Percentiles rank a stretch among this genome's conserved stretches.
Evolutionary conservation across 2,113 vertebrate species (phyloP).

Genomic region (Pseudorectes ferrugineus): DNA sequence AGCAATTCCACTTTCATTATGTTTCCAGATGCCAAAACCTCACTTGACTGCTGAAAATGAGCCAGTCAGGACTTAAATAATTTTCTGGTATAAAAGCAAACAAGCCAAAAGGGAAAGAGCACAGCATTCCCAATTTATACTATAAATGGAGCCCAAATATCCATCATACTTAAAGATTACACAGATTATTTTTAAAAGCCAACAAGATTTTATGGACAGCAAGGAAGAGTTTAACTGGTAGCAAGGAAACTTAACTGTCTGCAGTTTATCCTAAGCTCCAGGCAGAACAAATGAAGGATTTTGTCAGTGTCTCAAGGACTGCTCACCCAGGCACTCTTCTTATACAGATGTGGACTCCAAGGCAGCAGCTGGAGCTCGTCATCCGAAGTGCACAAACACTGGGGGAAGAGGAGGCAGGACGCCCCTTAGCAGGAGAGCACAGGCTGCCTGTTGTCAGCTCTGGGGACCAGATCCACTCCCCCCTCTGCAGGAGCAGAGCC

Average conservation of each 20-base stretch:
- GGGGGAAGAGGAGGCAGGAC: background rate
- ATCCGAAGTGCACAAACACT: background rate
- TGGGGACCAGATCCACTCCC: background rate
- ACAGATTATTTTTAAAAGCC: background rate
- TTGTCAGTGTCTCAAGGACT: background rate
- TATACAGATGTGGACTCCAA: background rate
- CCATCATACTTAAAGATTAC: background rate
- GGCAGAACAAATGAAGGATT: background rate
- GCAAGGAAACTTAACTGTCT: background rate
- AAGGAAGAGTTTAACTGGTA: background rate
- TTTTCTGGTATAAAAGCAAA: background rate
- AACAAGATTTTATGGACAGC: background rate
- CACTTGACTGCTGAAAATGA: background rate
- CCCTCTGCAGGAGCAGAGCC: background rate
- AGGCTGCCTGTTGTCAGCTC: background rate
- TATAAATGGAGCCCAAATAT: background rate
- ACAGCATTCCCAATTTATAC: background rate
- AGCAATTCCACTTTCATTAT: background rate
- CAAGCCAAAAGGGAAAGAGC: background rate
- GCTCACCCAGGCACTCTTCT: rapidly evolving
- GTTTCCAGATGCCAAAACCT: background rate
- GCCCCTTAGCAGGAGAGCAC: background rate
- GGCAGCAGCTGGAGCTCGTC: background rate
- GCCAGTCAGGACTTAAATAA: background rate
- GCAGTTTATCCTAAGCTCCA: background rate